phyloP scores from a whole-genome alignment of 2,888 invertebrate species.

The Drosophila gaucha region DNA sequence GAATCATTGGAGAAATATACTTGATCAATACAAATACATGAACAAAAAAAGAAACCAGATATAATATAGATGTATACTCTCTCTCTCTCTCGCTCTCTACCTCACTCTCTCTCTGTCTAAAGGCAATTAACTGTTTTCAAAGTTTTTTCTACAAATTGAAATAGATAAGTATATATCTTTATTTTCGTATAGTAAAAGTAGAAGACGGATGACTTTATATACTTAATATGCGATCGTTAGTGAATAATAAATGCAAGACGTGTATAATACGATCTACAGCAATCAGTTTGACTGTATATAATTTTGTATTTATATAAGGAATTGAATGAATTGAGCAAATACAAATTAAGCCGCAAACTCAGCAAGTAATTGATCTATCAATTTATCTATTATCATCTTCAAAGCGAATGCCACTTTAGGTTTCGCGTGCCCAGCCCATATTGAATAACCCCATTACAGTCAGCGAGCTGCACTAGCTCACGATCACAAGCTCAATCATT shows the following conservation, averaged over 20 bases:
- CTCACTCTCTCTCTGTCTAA: background rate
- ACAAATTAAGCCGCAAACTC: background rate
- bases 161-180: background rate
- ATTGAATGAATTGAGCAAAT: constrained; percentile 7
- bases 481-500: constrained; percentile 17
- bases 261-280: background rate
- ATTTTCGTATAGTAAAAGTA: background rate
- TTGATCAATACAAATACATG: constrained; percentile 6
- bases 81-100: background rate
- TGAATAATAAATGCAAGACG: background rate
- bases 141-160: constrained; percentile 13
- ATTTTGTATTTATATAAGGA: background rate
- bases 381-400: constrained; percentile 11
- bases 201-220: background rate
- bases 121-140: constrained; percentile 61
- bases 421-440: constrained; percentile 15
- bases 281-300: background rate
- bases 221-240: background rate
- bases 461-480: background rate
- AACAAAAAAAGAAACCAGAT: background rate
- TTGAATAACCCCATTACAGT: background rate
- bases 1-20: constrained; percentile 51
- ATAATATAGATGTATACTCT: constrained; percentile 6
- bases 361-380: constrained; percentile 3
- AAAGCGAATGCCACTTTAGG: constrained; percentile 21